phyloP scores from a whole-genome alignment of 2,888 invertebrate genomes.

The Drosophila melanosoma region DNA sequence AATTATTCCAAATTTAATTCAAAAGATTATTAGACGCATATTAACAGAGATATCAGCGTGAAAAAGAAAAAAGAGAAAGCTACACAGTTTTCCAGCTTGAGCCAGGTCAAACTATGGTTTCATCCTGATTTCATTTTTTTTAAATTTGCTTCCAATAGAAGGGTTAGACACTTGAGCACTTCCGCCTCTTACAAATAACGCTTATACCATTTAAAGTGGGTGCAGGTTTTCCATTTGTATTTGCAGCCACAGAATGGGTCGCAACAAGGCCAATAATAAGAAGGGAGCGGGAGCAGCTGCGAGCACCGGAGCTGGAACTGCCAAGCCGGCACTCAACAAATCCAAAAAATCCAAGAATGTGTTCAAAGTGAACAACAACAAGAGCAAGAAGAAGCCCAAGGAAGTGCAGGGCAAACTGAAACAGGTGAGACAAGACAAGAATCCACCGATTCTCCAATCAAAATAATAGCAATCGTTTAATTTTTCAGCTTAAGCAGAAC shows the following conservation, averaged over 20 bases:
- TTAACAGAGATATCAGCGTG: neutral
- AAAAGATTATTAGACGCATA: neutral
- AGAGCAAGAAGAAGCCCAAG: slow-evolving; percentile 84
- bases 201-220: neutral
- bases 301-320: slow-evolving; percentile 44
- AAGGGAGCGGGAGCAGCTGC: slow-evolving; percentile 47
- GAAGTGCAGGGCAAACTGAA: slow-evolving; percentile 84
- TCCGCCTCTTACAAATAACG: neutral
- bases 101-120: neutral
- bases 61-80: neutral
- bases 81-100: neutral
- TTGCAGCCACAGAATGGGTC: slow-evolving; percentile 80
- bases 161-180: neutral
- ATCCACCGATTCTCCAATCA: no score
- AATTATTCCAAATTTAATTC: no score
- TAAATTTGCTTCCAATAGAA: neutral
- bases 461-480: neutral
- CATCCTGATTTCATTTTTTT: neutral
- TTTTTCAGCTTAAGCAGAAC: slow-evolving; percentile 82
- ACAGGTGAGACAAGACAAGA: slow-evolving; percentile 71
- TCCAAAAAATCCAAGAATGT: slow-evolving; percentile 83
- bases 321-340: slow-evolving; percentile 68
- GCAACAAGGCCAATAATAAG: slow-evolving; percentile 79
- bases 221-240: slow-evolving; percentile 32
- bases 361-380: slow-evolving; percentile 82